Evolutionary conservation across 2,888 invertebrate genomes (phyloP).

Genomic region (Polia nebulosa): DNA sequence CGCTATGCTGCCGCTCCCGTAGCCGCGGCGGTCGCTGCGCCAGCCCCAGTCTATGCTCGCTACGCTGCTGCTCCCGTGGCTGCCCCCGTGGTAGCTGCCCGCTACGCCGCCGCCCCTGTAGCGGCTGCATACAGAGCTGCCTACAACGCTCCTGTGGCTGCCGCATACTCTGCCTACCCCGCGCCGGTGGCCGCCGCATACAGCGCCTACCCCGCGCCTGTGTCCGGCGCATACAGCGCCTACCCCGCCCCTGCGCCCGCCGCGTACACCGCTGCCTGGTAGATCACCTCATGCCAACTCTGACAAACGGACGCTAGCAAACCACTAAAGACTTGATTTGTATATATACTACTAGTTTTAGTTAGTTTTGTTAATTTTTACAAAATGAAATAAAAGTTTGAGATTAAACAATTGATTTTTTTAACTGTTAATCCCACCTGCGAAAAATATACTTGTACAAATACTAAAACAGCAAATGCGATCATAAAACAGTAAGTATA

Average conservation of each 20-base stretch:
- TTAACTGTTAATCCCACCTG: no score
- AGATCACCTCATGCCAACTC: slow-evolving; percentile 11
- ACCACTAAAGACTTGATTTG: slow-evolving; percentile 88
- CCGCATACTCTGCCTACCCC: slow-evolving; percentile 65
- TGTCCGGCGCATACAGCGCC: slow-evolving; percentile 61
- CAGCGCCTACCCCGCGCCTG: slow-evolving; percentile 57
- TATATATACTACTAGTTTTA: slow-evolving; percentile 80
- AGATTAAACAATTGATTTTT: no score
- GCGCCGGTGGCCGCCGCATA: slow-evolving; percentile 58
- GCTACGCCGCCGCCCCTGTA: slow-evolving; percentile 55
- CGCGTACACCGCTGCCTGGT: slow-evolving; percentile 57
- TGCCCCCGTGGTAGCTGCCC: slow-evolving; percentile 63
- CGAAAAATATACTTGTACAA: no score
- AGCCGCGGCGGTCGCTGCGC: slow-evolving; percentile 66
- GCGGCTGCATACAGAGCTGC: slow-evolving; percentile 59
- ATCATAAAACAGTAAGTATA: no score
- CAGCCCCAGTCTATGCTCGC: slow-evolving; percentile 53
- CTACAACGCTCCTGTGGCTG: slow-evolving; percentile 58
- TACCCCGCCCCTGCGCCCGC: slow-evolving; percentile 66
- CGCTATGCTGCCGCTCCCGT: slow-evolving; percentile 60
- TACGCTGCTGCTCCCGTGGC: slow-evolving; percentile 73
- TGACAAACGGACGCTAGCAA: slow-evolving; percentile 71
- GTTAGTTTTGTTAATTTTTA: slow-evolving; percentile 74
- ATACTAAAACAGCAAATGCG: no score
- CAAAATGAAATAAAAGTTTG: no score